Conservation (phyloP, 2,113 vertebrate genomes). For the Peromyscus californicus region DNA sequence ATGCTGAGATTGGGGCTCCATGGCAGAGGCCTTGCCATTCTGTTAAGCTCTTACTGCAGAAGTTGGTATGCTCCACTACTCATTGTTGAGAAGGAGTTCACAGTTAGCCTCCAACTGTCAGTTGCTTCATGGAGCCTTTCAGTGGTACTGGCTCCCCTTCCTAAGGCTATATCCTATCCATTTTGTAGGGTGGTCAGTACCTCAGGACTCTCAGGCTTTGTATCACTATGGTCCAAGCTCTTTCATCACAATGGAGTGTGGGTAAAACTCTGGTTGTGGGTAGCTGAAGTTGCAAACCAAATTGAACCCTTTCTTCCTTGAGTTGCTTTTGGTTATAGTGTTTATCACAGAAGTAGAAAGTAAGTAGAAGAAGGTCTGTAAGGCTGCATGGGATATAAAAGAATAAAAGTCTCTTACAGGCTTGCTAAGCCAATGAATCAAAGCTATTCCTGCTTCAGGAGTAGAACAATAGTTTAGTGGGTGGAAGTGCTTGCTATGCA, state of each 20-base stretch:
- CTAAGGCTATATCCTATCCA: rapidly evolving
- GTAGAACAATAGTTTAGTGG: no score
- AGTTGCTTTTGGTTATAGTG: not conserved
- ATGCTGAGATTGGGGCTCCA: not conserved
- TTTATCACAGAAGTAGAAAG: not conserved
- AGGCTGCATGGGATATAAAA: not conserved
- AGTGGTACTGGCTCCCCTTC: not conserved
- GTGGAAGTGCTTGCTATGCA: not conserved
- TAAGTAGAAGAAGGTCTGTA: not conserved
- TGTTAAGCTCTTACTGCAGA: not conserved
- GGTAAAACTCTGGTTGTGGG: not conserved
- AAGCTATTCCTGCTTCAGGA: not conserved
- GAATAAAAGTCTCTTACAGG: not conserved
- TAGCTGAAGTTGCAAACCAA: not conserved
- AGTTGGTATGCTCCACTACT: no score
- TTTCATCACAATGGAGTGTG: not conserved
- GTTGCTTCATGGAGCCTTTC: not conserved
- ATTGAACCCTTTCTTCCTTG: not conserved
- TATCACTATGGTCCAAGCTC: not conserved
- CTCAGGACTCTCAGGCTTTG: not conserved
- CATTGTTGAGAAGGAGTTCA: rapidly evolving
- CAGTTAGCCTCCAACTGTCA: not conserved
- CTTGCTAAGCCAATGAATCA: not conserved
- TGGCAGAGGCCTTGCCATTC: rapidly evolving
- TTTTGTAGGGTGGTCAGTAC: not conserved